Evolutionary conservation across 2,113 vertebrate genomes (phyloP).

Genomic region (Carassius auratus): DNA sequence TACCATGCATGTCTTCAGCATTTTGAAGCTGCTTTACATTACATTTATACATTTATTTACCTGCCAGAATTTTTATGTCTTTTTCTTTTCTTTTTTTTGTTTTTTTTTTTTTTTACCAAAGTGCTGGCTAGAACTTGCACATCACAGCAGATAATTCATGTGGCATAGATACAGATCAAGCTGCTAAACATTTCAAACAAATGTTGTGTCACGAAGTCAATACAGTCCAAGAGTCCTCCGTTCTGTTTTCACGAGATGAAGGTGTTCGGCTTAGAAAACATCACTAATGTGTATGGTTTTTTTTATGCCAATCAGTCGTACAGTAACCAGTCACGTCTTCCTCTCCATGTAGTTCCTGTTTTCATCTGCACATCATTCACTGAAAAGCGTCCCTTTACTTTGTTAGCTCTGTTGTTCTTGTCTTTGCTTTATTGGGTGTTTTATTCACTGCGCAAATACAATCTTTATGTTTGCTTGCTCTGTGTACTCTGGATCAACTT

Average conservation of each 20-base stretch:
- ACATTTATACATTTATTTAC: background rate
- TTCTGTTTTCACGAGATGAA: background rate
- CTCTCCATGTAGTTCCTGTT: background rate
- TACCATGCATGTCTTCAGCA: background rate
- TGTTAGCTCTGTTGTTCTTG: slow-evolving; percentile 29
- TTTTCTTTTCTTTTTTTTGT: background rate
- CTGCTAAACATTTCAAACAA: background rate
- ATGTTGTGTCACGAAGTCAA: background rate
- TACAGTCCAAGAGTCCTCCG: background rate
- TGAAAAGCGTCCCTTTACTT: slow-evolving; percentile 4
- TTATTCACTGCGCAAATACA: slow-evolving; percentile 37
- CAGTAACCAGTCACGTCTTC: background rate
- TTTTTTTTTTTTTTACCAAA: background rate
- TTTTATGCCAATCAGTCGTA: background rate
- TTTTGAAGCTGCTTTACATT: background rate
- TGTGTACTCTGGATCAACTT: slow-evolving; percentile 43
- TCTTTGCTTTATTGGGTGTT: slow-evolving; percentile 42
- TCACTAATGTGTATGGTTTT: background rate
- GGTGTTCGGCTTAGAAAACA: background rate
- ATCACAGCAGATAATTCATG: background rate
- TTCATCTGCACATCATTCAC: slow-evolving; percentile 13
- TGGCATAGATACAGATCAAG: background rate
- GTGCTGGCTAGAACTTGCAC: background rate
- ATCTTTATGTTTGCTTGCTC: slow-evolving; percentile 47
- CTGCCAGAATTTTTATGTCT: background rate